phyloP scores from a whole-genome alignment of 2,888 invertebrate species.

The Drosophila mettleri region DNA sequence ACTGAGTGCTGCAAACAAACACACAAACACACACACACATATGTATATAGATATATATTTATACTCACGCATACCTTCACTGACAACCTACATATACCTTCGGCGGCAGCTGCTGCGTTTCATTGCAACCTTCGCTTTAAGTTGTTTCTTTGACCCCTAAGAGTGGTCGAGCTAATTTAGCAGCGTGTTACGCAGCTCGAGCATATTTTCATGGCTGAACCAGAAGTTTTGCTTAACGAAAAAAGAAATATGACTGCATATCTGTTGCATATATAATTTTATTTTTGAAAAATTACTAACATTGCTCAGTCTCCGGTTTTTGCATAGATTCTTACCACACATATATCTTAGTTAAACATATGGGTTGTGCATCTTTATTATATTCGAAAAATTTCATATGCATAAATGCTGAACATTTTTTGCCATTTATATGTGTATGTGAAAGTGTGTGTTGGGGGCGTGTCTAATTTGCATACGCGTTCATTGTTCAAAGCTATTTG shows the following conservation, averaged over 20 bases:
- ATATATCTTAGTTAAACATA: constrained; percentile 40
- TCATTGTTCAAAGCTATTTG: constrained; percentile 63
- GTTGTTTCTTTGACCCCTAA: constrained; percentile 30
- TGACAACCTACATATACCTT: not conserved
- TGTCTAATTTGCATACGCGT: constrained; percentile 56
- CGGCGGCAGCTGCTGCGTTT: constrained; percentile 45
- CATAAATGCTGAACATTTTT: constrained; percentile 43
- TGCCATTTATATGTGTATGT: constrained; percentile 22
- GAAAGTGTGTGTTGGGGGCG: constrained; percentile 8
- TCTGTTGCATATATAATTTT: not conserved
- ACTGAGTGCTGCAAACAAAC: constrained; percentile 10
- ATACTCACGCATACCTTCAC: not conserved
- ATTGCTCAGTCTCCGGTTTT: not conserved
- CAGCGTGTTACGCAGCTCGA: constrained; percentile 16
- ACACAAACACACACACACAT: constrained; percentile 5
- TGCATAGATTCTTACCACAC: not conserved
- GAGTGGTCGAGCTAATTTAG: constrained; percentile 60
- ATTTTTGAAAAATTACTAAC: constrained; percentile 1
- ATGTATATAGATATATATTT: no score
- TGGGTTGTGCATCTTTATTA: constrained; percentile 62
- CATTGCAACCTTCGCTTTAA: constrained; percentile 50
- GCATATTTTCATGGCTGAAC: constrained; percentile 27
- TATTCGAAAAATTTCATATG: constrained; percentile 68
- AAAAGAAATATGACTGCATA: not conserved
- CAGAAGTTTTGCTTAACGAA: constrained; percentile 1